Evolutionary conservation across 53 echinoderm and acorn worm genomes (phyloP).

Genomic region (Henricia sp.): DNA sequence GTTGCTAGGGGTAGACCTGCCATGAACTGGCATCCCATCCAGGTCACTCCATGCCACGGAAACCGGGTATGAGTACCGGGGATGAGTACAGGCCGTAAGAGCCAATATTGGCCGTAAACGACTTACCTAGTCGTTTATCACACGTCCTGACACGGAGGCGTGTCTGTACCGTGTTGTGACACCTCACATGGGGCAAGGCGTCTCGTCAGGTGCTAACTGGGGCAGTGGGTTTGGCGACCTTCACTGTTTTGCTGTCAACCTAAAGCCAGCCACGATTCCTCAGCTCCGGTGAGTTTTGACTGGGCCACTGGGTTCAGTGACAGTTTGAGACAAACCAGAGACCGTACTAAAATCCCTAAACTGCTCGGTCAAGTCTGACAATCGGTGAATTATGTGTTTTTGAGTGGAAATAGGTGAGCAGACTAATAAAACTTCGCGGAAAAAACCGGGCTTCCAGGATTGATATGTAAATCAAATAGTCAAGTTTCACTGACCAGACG

Average conservation of each 20-base stretch:
- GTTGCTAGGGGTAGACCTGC: no score
- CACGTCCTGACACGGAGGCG: slow-evolving; percentile 50
- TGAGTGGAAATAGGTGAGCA: slow-evolving; percentile 26
- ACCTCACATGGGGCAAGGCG: slow-evolving; percentile 27
- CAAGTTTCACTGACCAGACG: neutral
- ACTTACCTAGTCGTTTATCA: no score
- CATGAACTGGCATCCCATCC: no score
- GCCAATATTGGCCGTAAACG: no score
- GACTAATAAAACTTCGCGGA: slow-evolving; percentile 40
- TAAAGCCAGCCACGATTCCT: neutral
- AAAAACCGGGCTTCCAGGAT: neutral
- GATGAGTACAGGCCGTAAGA: no score
- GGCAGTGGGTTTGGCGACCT: slow-evolving; percentile 8
- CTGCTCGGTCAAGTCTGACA: slow-evolving; percentile 44
- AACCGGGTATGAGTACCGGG: no score
- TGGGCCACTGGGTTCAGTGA: slow-evolving; percentile 14
- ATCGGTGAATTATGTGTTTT: slow-evolving; percentile 48
- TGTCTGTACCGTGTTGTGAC: slow-evolving; percentile 55
- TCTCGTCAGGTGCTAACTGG: slow-evolving; percentile 28
- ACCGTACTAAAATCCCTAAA: slow-evolving; percentile 28
- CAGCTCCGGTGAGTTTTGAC: slow-evolving; percentile 13
- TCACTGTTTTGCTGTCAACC: neutral
- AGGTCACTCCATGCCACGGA: no score
- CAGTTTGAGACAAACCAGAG: slow-evolving; percentile 38
- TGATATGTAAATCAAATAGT: slow-evolving; percentile 28